These are phyloP conservation scores for Phalanger gymnotis DNA, from an alignment of 2,797 vertebrate species.

Conservation along the genomic window DNA sequence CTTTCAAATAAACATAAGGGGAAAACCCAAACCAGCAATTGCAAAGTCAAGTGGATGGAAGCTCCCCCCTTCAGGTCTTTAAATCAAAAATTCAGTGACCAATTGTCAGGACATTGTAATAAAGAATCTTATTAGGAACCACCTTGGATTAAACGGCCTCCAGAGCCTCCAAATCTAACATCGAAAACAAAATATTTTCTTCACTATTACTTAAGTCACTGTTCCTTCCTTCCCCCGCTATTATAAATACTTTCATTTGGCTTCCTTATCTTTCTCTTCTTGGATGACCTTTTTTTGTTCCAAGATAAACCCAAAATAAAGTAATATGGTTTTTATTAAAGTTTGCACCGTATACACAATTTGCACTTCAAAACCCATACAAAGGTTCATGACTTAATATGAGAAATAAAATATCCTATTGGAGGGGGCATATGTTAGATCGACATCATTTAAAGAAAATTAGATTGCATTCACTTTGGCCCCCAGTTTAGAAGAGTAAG, in stretches of 20 bases:
- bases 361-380: slow-evolving; percentile 52
- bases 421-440: slow-evolving; percentile 51
- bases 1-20: neutral
- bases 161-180: neutral
- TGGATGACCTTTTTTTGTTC: neutral
- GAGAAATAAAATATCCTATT: slow-evolving; percentile 54
- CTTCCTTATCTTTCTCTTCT: neutral
- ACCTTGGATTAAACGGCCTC: neutral
- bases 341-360: slow-evolving; percentile 29
- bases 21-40: neutral
- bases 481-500: slow-evolving; percentile 43
- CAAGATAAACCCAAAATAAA: neutral
- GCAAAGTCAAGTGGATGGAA: neutral
- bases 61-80: neutral
- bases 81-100: neutral
- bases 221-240: slow-evolving; percentile 35
- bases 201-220: neutral
- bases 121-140: neutral
- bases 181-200: neutral
- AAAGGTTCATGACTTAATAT: slow-evolving; percentile 58
- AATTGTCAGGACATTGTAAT: neutral
- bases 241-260: neutral
- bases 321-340: slow-evolving; percentile 56
- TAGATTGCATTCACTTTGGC: slow-evolving; percentile 66
- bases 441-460: slow-evolving; percentile 67